These are phyloP conservation scores for Orientallactaga sibirica DNA, from an alignment of 2,797 vertebrate genomes.

Conservation along the genomic window DNA sequence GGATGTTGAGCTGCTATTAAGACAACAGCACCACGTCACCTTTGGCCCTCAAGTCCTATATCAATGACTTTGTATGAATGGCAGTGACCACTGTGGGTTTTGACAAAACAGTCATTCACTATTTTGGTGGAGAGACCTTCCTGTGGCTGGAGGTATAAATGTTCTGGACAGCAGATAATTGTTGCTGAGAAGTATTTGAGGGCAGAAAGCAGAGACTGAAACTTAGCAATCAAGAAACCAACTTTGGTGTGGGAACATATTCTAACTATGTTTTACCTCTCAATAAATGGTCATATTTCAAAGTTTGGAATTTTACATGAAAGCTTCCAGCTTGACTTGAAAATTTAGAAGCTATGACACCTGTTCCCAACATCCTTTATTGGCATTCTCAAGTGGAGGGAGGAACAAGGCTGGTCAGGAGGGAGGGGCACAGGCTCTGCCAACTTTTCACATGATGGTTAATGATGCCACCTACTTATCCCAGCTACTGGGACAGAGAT, in stretches of 20 bases:
- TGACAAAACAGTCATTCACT: neutral
- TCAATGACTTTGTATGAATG: neutral
- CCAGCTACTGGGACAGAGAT: neutral
- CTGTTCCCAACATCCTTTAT: neutral
- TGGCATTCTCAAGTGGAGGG: neutral
- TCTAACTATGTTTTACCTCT: neutral
- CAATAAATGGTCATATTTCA: constrained; percentile 4
- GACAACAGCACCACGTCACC: neutral
- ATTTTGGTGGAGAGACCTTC: neutral
- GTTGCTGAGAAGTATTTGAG: neutral
- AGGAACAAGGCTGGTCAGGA: neutral
- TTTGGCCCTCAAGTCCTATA: neutral
- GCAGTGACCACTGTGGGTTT: neutral
- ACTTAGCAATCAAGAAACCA: neutral
- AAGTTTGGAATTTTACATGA: neutral
- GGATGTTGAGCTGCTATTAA: neutral
- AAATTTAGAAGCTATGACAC: neutral
- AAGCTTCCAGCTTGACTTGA: constrained; percentile 7
- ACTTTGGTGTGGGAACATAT: neutral
- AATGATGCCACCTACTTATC: neutral
- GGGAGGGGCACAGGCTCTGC: neutral
- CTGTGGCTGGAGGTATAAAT: neutral
- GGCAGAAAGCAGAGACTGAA: constrained; percentile 28
- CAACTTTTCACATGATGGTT: neutral
- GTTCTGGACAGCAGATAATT: neutral